Evolutionary conservation across 92 coral and sea anemone species (phyloP).

Genomic region (Metridium senile): DNA sequence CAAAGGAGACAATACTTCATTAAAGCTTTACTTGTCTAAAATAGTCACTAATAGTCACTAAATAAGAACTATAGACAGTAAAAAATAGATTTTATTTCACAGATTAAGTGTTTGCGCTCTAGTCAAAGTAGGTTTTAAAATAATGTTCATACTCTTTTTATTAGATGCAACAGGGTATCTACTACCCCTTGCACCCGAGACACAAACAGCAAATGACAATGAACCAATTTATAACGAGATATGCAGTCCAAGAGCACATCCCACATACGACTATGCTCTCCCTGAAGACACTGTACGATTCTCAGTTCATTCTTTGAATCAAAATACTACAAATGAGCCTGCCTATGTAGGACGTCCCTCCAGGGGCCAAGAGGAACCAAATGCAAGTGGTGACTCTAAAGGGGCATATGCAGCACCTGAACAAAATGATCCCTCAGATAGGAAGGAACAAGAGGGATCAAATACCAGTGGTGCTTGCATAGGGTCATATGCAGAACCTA

Average conservation of each 20-base stretch:
- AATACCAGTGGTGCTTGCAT: neutral
- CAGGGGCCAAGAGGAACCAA: slow-evolving; percentile 12
- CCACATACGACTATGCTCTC: slow-evolving; percentile 24
- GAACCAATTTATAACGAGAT: slow-evolving; percentile 32
- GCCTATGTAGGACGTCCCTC: slow-evolving; percentile 25
- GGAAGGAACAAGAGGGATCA: neutral
- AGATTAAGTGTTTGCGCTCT: no score
- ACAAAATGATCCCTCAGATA: neutral
- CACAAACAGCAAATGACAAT: neutral
- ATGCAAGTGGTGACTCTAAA: slow-evolving; percentile 1
- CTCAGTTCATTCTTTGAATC: neutral
- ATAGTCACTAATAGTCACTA: no score
- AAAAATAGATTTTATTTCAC: no score
- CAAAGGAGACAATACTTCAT: no score
- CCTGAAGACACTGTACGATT: slow-evolving; percentile 30
- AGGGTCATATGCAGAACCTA: neutral
- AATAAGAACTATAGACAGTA: no score
- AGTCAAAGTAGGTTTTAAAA: neutral
- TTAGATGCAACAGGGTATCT: slow-evolving; percentile 29
- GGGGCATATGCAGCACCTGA: slow-evolving; percentile 2
- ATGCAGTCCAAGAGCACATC: slow-evolving; percentile 18
- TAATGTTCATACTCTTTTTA: neutral
- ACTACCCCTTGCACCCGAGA: neutral
- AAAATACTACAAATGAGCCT: neutral
- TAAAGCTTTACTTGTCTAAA: no score